Percentiles rank a stretch among this genome's conserved stretches.
These are phyloP conservation scores for Natator depressus DNA, from an alignment of 2,113 vertebrate species.

Conservation along the genomic window DNA sequence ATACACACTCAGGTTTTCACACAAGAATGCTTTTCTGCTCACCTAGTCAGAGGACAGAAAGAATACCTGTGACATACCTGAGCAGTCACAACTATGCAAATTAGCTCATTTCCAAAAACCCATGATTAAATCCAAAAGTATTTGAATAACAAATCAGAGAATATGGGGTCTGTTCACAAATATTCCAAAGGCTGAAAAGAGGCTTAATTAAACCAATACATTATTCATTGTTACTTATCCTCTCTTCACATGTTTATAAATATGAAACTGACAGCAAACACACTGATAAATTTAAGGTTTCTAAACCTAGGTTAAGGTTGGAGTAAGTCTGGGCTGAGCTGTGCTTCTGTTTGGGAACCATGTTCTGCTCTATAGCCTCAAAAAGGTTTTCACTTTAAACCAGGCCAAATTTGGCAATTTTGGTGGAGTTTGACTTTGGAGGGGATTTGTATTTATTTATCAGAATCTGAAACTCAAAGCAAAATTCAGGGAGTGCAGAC, in stretches of 20 bases:
- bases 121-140: neutral
- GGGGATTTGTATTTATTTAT: neutral
- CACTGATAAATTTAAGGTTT: neutral
- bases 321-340: neutral
- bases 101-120: neutral
- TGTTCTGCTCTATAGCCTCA: fast-evolving
- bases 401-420: neutral
- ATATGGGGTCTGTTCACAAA: neutral
- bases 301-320: too few relatives aligned
- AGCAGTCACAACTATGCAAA: neutral
- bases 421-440: neutral
- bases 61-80: too few relatives aligned
- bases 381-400: neutral
- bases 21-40: neutral
- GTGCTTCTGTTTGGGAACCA: neutral
- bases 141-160: too few relatives aligned
- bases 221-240: neutral
- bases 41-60: neutral
- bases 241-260: fast-evolving
- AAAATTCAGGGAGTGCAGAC: neutral
- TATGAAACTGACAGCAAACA: neutral
- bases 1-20: fast-evolving
- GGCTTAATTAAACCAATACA: neutral
- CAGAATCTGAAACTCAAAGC: neutral
- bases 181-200: neutral